These are phyloP conservation scores for Pavo muticus DNA, from an alignment of 2,113 vertebrate genomes.

Conservation along the genomic window DNA sequence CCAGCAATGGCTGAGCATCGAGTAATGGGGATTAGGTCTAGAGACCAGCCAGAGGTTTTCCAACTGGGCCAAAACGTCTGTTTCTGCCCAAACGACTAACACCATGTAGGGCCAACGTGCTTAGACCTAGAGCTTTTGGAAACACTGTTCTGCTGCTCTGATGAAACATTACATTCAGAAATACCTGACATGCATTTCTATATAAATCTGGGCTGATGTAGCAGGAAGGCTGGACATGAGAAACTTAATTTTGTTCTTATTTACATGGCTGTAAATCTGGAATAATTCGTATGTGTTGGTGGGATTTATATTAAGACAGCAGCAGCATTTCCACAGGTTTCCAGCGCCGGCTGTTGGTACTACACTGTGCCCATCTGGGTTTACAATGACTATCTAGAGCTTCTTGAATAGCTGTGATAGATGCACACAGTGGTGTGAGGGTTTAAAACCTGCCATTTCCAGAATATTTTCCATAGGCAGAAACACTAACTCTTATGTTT, in stretches of 20 bases:
- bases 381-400: background rate
- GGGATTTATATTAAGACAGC: background rate
- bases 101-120: rapidly evolving
- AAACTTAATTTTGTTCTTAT: background rate
- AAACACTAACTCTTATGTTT: background rate
- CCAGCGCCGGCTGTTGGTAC: background rate
- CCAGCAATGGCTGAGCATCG: background rate
- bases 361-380: background rate
- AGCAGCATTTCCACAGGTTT: background rate
- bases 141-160: background rate
- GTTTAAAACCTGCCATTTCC: background rate
- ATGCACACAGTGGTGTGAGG: background rate
- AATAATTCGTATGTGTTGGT: background rate
- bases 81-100: background rate
- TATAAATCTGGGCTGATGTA: background rate
- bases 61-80: background rate
- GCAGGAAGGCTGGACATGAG: background rate
- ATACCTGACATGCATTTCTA: background rate
- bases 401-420: background rate
- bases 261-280: background rate
- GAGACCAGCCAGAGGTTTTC: background rate
- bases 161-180: background rate
- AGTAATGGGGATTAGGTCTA: background rate
- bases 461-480: background rate
- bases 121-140: background rate